phyloP scores from a whole-genome alignment of 2,113 vertebrate genomes.

The Megalops atlanticus region DNA sequence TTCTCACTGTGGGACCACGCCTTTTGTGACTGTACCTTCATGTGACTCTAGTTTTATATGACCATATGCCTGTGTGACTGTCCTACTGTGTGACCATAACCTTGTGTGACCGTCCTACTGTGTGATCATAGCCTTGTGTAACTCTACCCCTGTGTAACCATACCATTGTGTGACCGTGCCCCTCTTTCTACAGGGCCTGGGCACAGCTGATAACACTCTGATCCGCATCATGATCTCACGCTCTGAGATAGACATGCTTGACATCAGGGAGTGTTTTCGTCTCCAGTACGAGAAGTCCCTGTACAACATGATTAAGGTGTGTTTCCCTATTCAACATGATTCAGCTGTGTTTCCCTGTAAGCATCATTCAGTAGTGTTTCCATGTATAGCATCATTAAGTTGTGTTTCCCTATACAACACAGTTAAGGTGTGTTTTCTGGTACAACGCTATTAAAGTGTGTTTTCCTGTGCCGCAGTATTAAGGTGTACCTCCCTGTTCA shows the following conservation, averaged over 20 bases:
- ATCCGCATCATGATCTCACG: conserved; percentile 96
- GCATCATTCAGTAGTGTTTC: too few species aligned
- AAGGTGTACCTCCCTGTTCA: too few species aligned
- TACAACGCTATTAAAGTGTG: too few species aligned
- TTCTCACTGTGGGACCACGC: background rate
- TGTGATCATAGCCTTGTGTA: too few species aligned
- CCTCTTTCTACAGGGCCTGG: conserved; percentile 77
- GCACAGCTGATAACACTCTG: conserved; percentile 91
- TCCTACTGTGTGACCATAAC: background rate
- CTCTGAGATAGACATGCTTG: conserved; percentile 92
- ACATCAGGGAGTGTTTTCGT: conserved; percentile 93
- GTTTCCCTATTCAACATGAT: background rate
- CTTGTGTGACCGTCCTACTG: background rate
- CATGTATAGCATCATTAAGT: too few species aligned
- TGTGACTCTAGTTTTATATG: background rate
- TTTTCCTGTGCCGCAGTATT: too few species aligned
- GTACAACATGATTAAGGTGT: conserved; percentile 90
- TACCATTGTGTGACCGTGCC: background rate
- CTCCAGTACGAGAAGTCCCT: conserved; percentile 92
- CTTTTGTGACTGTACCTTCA: too few species aligned
- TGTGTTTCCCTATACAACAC: too few species aligned
- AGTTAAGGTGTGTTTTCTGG: too few species aligned
- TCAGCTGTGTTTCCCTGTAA: background rate
- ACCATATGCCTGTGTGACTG: background rate
- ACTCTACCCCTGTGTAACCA: background rate